Evolutionary conservation across 2,888 invertebrate species (phyloP), one percentile per base, ranked within the genome.

Genomic region (Bellardia pandia): DNA sequence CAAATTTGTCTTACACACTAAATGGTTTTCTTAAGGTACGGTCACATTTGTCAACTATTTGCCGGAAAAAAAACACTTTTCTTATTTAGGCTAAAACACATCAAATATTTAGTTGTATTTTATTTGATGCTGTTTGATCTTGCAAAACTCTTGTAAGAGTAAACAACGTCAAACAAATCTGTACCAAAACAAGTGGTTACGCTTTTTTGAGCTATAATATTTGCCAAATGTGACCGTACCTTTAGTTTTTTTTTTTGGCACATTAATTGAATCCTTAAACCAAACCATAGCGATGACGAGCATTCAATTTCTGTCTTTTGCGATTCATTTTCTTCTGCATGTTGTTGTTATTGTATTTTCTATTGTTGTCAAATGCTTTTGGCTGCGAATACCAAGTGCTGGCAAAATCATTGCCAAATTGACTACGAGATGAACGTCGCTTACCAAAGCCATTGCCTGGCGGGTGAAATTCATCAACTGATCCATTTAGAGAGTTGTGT

Each of bases 271-370:
- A 8, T 51, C 11, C 23, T 40, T 53, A 85, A 7, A 74, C 74
- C n/a, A 68, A n/a, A 9, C 16, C 66, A 68, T 79, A 79, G n/a
- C 62, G 69, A 62, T 62, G 68, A 3, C 62, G 51, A 11, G 69
- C 23, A 69, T 69, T 62, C n/a, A 79, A 45, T 53, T 69, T 85
- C 6, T 62, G 62, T 40, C 33, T 75, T n/a, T 64, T 60, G 23
- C 75, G 62, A 53, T 72, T 69, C 16, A 56, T 30, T 45, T 16
- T 68, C 14, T 81, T 88, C 1, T 69, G 40, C 72, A 77, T 74
- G 51, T 68, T 66, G 83, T 62, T 72, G 81, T 68, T 51, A 3
- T 23, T 79, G 72, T 37, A 45, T 48, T 71, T 76, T 11, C 23
- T 56, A 16, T 48, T 62, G 8, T 42, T 30, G 11, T 1, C 1